Evolutionary conservation across 2,113 vertebrate species (phyloP), one percentile per base, ranked within the genome.

Genomic region (Psilopogon haemacephalus): DNA sequence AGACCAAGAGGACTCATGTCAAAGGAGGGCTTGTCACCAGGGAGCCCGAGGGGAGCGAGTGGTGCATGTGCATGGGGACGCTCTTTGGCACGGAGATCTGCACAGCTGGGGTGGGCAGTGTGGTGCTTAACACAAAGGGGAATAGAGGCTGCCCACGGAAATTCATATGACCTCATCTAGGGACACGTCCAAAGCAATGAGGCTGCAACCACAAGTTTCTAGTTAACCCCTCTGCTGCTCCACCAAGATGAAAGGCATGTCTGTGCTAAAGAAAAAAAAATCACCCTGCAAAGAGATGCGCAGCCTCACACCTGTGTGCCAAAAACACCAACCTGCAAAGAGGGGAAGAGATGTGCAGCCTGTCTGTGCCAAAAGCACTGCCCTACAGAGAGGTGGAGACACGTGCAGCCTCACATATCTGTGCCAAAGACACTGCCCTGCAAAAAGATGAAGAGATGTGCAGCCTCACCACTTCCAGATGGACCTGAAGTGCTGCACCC

Each of bases 81-180:
- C 54, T 88, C 15, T 56, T 16, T 94, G 92, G 92, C 96, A 96
- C 9, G 0, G 63, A 58, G 79, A 80, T 64, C 67, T 3, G 2
- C 15, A 24, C 95, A 97, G 95, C 93, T 97, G 96, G 71, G 46
- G 37, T 67, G 85, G 46, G 33, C 70, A 7, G 23, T 18, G 59
- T 21, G 58, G 77, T 46, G 88, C 81, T 83, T 38, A 10, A 40
- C 3, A 95, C 95, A 96, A 97, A 96, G 82, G 87, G 85, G 81
- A 95, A 95, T 9, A 96, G 89, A 96, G 46, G 46, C 82, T 89
- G 92, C 63, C 92, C 56, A 2, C 84, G 84, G 93, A 78, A 88
- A 95, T 82, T 17, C 26, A 1, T 52, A n/a, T 97, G 97, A 97
- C 79, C 92, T 97, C 95, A 96, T 95, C 77, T 86, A 12, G 72